Evolutionary conservation across 2,888 invertebrate species (phyloP).

Genomic region (Amorpha juglandis): DNA sequence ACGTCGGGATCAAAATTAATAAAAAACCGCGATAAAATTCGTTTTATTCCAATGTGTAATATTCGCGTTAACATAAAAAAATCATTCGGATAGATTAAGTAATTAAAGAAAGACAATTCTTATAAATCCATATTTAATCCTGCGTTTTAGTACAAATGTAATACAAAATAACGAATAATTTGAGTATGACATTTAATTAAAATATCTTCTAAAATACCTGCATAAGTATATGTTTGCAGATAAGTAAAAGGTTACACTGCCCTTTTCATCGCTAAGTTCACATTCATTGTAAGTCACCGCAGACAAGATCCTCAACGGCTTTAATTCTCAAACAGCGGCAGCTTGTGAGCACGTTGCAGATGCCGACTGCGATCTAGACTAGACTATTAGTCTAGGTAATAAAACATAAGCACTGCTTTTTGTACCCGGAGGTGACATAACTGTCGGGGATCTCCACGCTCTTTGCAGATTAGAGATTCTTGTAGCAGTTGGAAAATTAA

Average conservation of each 20-base stretch:
- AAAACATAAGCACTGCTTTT: constrained; percentile 25
- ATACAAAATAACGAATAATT: no score
- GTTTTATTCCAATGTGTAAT: no score
- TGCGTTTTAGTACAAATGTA: no score
- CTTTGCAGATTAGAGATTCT: neutral
- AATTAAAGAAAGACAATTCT: no score
- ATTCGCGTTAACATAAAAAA: no score
- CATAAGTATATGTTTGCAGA: no score
- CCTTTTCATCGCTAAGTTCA: neutral
- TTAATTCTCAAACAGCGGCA: constrained; percentile 17
- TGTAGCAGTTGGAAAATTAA: neutral
- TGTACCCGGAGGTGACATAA: constrained; percentile 20
- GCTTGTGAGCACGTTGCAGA: constrained; percentile 20
- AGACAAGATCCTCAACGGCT: constrained; percentile 4
- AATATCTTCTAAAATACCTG: no score
- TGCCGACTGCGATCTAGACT: constrained; percentile 26
- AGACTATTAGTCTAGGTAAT: constrained; percentile 25
- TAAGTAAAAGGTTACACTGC: neutral
- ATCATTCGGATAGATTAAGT: no score
- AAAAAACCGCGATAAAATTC: no score
- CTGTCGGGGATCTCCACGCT: neutral
- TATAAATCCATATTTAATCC: no score
- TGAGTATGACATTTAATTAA: no score
- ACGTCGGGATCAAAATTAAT: no score
- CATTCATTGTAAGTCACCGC: constrained; percentile 12